Base-by-base conservation (phyloP, 2,888 invertebrate species). In the Megastigmus dorsalis region DNA sequence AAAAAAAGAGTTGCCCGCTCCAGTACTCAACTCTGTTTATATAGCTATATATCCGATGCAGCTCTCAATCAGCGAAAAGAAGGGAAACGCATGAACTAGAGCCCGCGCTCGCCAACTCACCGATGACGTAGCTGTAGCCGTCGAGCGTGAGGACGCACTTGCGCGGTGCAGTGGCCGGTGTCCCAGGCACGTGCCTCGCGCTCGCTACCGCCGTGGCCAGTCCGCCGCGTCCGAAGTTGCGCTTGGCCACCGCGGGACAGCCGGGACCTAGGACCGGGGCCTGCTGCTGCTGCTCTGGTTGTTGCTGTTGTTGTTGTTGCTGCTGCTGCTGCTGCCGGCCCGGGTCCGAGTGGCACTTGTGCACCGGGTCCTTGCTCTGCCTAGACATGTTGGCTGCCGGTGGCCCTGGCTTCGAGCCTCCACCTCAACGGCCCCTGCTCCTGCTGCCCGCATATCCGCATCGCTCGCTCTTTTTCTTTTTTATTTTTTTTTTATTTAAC, bases 101-200 rank as follows among this genome's bases (percentile, higher is more conserved):
- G n/a, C n/a, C n/a, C n/a, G n/a, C n/a, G n/a, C n/a, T n/a, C 5
- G 10, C 1, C 2, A 33, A 90, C 93, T 92, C 89, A 95, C 95
- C 95, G 90, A 95, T 95, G 82, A 95, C 95, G 89, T 95, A 95
- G 78, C 94, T 94, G 89, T 95, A 95, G 83, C 95, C 95, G 88
- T 95, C 95, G 80, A 95, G 90, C 55, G 94, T 95, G 79, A 95
- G 92, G 78, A 95, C 93, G 89, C 95, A 95, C 89, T 94, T 94
- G 84, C 93, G 91, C 26, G 87, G 79, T 20, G 45, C 52, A 20
- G 18, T 52, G 52, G 59, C 41, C 55, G 73, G 60, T 2, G 62
- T 13, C 1, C 50, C 59, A 23, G 57, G 38, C 54, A 55, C 67
- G 60, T 66, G 65, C 13, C 65, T 54, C 10, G 57, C 36, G 7